Conservation (phyloP, 2,888 invertebrate species). For the Aleiodes leptofemur region DNA sequence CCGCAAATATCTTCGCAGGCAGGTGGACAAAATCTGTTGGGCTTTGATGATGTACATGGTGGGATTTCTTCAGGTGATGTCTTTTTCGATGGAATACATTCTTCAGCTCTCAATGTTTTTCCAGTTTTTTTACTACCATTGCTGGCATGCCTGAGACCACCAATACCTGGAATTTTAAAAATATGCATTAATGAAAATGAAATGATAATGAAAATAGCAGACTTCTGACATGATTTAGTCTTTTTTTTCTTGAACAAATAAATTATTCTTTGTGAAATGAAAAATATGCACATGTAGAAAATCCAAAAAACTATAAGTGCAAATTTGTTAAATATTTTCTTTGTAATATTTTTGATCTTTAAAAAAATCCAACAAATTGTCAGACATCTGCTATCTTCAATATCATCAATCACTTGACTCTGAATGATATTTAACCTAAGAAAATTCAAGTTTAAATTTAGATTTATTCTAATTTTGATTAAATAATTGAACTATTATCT, state of each 20-base stretch:
- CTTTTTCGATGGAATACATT: conserved; percentile 62
- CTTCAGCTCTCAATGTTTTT: conserved; percentile 66
- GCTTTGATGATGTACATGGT: conserved; percentile 33
- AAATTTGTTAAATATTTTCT: too few relatives aligned
- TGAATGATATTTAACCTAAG: not conserved
- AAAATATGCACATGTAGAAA: too few relatives aligned
- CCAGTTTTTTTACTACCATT: conserved; percentile 59
- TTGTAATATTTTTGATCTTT: too few relatives aligned
- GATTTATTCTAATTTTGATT: not conserved
- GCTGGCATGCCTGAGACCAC: conserved; percentile 60
- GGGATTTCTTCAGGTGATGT: conserved; percentile 37
- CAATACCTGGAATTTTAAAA: conserved; percentile 55
- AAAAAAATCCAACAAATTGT: too few relatives aligned
- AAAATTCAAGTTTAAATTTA: not conserved
- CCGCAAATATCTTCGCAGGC: conserved; percentile 63
- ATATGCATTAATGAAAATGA: not conserved
- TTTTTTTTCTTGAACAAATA: too few relatives aligned
- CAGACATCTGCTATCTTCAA: too few relatives aligned
- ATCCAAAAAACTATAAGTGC: too few relatives aligned
- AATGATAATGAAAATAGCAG: too few relatives aligned
- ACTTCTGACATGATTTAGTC: too few relatives aligned
- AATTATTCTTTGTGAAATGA: too few relatives aligned
- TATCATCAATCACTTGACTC: not conserved
- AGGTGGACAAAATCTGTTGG: conserved; percentile 62
- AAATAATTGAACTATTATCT: too few relatives aligned